Evolutionary conservation across 2,113 vertebrate species (phyloP), one percentile per base, ranked within the genome.

Genomic region (Oriolus oriolus): DNA sequence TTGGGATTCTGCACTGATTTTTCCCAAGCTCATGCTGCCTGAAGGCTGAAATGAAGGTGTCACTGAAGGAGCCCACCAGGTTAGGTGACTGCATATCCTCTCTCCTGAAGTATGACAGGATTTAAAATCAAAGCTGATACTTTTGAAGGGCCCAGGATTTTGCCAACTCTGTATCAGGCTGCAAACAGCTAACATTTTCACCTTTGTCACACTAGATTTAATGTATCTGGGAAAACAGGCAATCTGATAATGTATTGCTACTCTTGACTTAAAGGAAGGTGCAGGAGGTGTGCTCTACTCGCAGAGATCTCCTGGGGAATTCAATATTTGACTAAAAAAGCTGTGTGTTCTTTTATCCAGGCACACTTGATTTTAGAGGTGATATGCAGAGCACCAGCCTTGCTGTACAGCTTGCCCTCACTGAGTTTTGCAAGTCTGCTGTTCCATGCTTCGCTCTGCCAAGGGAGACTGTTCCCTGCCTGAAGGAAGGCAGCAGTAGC

Each of bases 291-390:
- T 69, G 70, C 59, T 83, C 5, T 47, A 21, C 71, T 85, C 71
- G 16, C n/a, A 87, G 23, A 76, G 53, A 80, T 95, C 90, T 91
- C 92, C 71, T 2, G 1, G 26, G 54, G 52, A 90, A 50, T 75
- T 95, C 82, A 76, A 54, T 89, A 95, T 94, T 95, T 80, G 59
- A 96, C 82, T 92, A 88, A 63, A 96, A 88, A 91, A 85, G 66
- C 87, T 21, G 4, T 11, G 71, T 86, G 63, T 80, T 83, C 78
- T 87, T 91, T 91, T 20, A 92, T 94, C 42, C 68, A 74, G 33
- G 71, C 63, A 63, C 27, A 50, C 12, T 74, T 74, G 78, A 95
- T 95, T 95, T 93, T 87, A 59, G 73, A 92, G 90, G 39, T 74
- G 82, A 95, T 88, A 83, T 13, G 63, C 74, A 74, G 70, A 83